phyloP scores from a whole-genome alignment of 2,888 invertebrate genomes.

The Tachina lurida region DNA sequence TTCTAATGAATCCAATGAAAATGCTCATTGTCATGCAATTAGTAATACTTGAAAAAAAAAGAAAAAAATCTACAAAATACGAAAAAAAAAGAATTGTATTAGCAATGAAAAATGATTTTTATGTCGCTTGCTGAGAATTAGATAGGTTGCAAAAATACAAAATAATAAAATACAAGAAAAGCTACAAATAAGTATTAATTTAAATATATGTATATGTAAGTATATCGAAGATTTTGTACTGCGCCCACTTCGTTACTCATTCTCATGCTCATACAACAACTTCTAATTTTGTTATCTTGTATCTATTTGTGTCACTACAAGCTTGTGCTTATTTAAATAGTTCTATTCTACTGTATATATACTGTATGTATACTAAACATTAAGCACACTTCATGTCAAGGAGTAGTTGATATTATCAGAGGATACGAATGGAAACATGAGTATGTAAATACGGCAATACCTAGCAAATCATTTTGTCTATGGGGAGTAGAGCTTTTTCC shows the following conservation, averaged over 20 bases:
- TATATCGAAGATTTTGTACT: slow-evolving; percentile 18
- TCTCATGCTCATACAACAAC: neutral
- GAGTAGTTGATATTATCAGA: slow-evolving; percentile 49
- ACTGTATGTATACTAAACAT: neutral
- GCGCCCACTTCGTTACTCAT: slow-evolving; percentile 23
- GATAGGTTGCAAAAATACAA: slow-evolving; percentile 11
- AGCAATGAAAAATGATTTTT: slow-evolving; percentile 45
- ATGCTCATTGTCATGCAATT: slow-evolving; percentile 72
- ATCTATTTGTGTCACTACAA: slow-evolving; percentile 21
- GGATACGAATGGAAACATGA: slow-evolving; percentile 10
- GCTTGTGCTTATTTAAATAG: slow-evolving; percentile 49
- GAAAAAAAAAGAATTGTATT: slow-evolving; percentile 7
- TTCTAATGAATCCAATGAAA: slow-evolving; percentile 7
- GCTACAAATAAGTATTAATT: neutral
- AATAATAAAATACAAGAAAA: slow-evolving; percentile 14
- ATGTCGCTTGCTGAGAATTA: slow-evolving; percentile 47
- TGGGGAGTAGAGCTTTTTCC: slow-evolving; percentile 4
- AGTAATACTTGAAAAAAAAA: slow-evolving; percentile 50
- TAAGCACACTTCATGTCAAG: slow-evolving; percentile 50
- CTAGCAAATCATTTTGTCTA: slow-evolving; percentile 22
- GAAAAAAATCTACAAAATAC: slow-evolving; percentile 6
- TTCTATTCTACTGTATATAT: neutral
- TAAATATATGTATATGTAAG: neutral
- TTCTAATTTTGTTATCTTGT: slow-evolving; percentile 10
- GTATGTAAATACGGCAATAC: slow-evolving; percentile 38